A percentile compares a stretch with the other conserved stretches of the same genome.
Evolutionary conservation across 2,888 invertebrate genomes (phyloP).

Genomic region (Diaperis boleti): DNA sequence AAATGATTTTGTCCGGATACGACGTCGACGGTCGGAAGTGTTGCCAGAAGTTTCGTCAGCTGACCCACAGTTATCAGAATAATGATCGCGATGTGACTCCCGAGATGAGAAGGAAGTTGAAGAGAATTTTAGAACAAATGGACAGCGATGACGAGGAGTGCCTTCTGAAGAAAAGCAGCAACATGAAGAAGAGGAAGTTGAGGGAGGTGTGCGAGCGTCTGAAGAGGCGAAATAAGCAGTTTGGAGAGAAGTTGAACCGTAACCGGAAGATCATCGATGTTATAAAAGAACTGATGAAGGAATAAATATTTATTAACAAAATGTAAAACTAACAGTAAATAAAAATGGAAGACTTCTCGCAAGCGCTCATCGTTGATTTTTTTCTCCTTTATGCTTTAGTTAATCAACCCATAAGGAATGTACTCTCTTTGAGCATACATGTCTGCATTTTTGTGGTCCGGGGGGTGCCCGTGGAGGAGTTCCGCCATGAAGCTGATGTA

Average conservation of each 20-base stretch:
- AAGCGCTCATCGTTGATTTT: constrained; percentile 9
- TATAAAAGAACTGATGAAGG: background rate
- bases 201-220: constrained; percentile 4
- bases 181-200: background rate
- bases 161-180: constrained; percentile 6
- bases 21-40: constrained; percentile 30
- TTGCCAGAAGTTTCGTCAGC: constrained; percentile 19
- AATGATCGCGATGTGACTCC: background rate
- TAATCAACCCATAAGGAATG: constrained; percentile 66
- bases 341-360: constrained; percentile 24
- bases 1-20: constrained; percentile 16
- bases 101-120: background rate
- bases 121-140: constrained; percentile 3
- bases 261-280: background rate
- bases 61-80: constrained; percentile 11
- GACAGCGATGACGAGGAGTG: constrained; percentile 6
- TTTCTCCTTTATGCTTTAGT: constrained; percentile 47
- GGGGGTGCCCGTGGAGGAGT: constrained; percentile 74
- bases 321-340: constrained; percentile 1
- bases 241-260: constrained; percentile 10
- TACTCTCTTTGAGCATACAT: constrained; percentile 65
- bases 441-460: constrained; percentile 61
- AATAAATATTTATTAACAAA: background rate
- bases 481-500: constrained; percentile 98
- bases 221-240: background rate